These are phyloP conservation scores for Anguilla japonica DNA, from an alignment of 2,113 vertebrate genomes.

Conservation along the genomic window DNA sequence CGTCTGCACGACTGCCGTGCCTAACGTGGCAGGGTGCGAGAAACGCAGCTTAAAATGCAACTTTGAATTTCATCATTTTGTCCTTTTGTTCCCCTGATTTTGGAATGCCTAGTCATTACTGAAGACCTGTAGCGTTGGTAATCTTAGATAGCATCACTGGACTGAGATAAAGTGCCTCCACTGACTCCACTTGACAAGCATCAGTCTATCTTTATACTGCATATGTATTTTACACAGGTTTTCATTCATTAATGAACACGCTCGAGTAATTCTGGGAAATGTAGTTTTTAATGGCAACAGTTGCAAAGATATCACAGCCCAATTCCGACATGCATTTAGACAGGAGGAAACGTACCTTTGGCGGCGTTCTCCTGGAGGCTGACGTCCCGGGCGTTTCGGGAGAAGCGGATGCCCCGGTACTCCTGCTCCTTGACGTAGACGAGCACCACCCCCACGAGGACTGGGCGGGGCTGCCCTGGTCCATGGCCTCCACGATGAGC, in stretches of 20 bases:
- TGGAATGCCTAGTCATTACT: too few species aligned
- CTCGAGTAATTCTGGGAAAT: neutral
- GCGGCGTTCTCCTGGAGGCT: conserved; percentile 83
- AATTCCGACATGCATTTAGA: conserved; percentile 4
- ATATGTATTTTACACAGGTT: too few species aligned
- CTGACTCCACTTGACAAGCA: too few species aligned
- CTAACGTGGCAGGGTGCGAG: conserved; percentile 60
- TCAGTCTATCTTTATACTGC: too few species aligned
- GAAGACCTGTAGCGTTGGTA: too few species aligned
- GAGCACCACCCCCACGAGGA: conserved; percentile 88
- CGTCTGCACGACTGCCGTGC: conserved; percentile 77
- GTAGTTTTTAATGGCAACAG: neutral
- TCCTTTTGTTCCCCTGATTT: too few species aligned
- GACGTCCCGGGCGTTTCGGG: conserved; percentile 77
- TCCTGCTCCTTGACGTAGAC: conserved; percentile 84
- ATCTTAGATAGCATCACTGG: too few species aligned
- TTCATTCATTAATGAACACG: too few species aligned
- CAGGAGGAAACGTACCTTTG: conserved; percentile 69
- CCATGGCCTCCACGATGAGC: conserved; percentile 88
- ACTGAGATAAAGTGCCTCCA: too few species aligned
- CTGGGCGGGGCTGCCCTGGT: conserved; percentile 86
- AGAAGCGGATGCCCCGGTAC: conserved; percentile 83
- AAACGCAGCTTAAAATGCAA: neutral
- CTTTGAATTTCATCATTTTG: neutral
- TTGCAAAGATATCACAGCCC: conserved; percentile 57